Base-by-base conservation (phyloP, 2,113 vertebrate species). In the Brachyhypopomus gauderio region DNA sequence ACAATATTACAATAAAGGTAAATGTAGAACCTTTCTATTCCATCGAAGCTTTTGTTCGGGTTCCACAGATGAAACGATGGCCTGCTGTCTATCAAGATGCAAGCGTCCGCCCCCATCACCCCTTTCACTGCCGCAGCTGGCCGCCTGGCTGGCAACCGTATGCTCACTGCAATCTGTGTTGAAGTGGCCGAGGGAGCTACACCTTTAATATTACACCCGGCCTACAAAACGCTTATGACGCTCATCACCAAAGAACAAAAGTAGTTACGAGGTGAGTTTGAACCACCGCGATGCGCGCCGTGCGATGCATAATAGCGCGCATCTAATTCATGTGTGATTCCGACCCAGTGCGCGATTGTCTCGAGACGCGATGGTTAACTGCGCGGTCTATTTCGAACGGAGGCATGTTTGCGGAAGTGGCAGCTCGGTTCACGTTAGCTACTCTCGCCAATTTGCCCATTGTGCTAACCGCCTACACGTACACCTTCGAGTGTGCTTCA, bases 391-490 rank as follows among this genome's bases (percentile, higher is more conserved):
- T 84, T 86, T 84, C 79, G 86, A 87, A 87, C 67, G 81, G 63
- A 52, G 80, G 86, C 74, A 79, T 87, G 80, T 86, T 84, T 87
- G 86, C 86, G 86, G 86, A 87, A 85, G 84, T 87, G 74, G 52
- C n/a, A 56, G 45, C 70, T 59, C 45, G 45, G 60, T 78, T 59
- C 48, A 67, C 72, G 83, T 67, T 77, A 72, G 72, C 73, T 52
- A 38, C 58, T 63, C 34, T 14, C 36, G 23, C 38, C 77, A 73
- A 72, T 64, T 64, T 59, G n/a, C 25, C 23, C 45, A 52, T 14
- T 52, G 48, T 22, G 72, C 5, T 41, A 30, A 30, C 30, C 3
- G 19, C 58, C 41, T 52, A 30, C 66, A 71, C 22, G 34, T 45
- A n/a, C 20, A 41, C 1, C 25, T 19, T 16, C 5, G 25, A 60